Evolutionary conservation across 2,113 vertebrate species (phyloP).

Genomic region (Isichthys henryi): DNA sequence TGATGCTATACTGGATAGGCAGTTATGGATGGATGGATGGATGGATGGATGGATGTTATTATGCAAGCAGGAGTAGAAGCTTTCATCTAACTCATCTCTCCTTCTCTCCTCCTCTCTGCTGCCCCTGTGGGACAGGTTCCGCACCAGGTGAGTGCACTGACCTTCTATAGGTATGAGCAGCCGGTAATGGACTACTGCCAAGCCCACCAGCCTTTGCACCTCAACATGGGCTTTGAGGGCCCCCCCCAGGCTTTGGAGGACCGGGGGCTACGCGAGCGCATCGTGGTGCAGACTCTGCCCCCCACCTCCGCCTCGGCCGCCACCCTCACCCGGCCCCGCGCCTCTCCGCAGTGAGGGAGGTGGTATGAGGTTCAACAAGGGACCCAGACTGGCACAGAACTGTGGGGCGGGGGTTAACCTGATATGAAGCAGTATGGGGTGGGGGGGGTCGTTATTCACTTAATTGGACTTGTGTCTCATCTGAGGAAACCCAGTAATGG

Average conservation of each 20-base stretch:
- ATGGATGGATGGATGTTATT: not conserved
- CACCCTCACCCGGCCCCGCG: conserved; percentile 43
- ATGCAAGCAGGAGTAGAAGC: not conserved
- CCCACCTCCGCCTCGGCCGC: conserved; percentile 45
- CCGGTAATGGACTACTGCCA: conserved; percentile 55
- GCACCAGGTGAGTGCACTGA: conserved; percentile 51
- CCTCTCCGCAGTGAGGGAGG: conserved; percentile 47
- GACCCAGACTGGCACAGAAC: not conserved
- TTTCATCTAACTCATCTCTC: conserved; percentile 3
- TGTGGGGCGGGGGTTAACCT: not conserved
- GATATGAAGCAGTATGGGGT: not conserved
- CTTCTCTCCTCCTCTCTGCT: not conserved
- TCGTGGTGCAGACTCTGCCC: conserved; percentile 33
- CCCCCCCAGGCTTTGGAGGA: conserved; percentile 40
- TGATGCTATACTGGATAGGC: not conserved
- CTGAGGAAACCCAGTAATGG: not conserved
- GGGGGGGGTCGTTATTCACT: not conserved
- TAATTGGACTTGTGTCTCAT: conserved; percentile 2
- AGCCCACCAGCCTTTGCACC: conserved; percentile 51
- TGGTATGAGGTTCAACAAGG: conserved; percentile 16
- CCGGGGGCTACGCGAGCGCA: conserved; percentile 31
- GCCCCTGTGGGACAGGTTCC: conserved; percentile 36
- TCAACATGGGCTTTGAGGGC: conserved; percentile 44
- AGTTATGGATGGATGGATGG: not conserved
- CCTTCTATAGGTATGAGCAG: conserved; percentile 56